Evolutionary conservation across 1,140 invertebrate genomes (phyloP).

Genomic region (Theocolax elegans): DNA sequence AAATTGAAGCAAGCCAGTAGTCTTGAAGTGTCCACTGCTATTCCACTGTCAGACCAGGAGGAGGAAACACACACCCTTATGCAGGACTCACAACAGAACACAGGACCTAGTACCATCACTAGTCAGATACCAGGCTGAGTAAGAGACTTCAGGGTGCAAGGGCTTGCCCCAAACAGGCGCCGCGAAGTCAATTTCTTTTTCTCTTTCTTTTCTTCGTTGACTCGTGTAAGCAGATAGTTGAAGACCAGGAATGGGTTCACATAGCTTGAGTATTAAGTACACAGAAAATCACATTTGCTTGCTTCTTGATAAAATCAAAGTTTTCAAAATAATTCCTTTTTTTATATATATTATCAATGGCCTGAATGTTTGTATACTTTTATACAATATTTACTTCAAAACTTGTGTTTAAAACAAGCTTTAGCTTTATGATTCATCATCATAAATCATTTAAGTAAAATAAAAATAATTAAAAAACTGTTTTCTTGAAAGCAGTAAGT

Average conservation of each 20-base stretch:
- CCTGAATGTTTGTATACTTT: neutral
- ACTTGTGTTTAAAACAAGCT: too few species aligned
- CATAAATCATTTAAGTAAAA: too few species aligned
- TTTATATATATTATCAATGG: neutral
- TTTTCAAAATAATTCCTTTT: constrained; percentile 17
- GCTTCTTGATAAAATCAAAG: neutral
- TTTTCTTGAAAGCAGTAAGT: too few species aligned
- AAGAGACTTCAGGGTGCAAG: neutral
- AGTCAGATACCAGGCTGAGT: constrained; percentile 63
- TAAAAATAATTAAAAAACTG: too few species aligned
- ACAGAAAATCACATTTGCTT: neutral
- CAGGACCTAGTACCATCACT: constrained; percentile 51
- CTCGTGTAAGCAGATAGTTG: constrained; percentile 30
- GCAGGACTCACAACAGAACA: constrained; percentile 55
- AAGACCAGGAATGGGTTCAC: constrained; percentile 29
- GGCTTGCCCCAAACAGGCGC: neutral
- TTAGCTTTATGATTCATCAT: too few species aligned
- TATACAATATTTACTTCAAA: too few species aligned
- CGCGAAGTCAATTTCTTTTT: constrained; percentile 38
- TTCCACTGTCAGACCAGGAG: constrained; percentile 64
- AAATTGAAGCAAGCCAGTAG: constrained; percentile 55
- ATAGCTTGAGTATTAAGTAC: constrained; percentile 2
- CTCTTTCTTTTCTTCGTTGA: constrained; percentile 37
- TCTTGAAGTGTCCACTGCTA: constrained; percentile 50
- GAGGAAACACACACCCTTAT: constrained; percentile 65